Evolutionary conservation across 2,888 invertebrate genomes (phyloP), one percentile per base, ranked within the genome.

Genomic region (Sarcophaga variegata): DNA sequence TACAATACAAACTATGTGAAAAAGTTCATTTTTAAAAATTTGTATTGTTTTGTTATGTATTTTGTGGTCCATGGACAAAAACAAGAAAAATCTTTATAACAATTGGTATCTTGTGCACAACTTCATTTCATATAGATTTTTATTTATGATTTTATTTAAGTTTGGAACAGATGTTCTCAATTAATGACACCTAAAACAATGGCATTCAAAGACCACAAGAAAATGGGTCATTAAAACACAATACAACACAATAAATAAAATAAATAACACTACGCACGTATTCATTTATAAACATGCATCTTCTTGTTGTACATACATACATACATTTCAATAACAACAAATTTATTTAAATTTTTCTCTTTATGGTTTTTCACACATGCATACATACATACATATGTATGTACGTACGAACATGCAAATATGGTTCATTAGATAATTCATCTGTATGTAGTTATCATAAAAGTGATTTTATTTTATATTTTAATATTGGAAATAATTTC

Each of bases 161-260:
- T 49, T n/a, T 72, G 17, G 17, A 69, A 69, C 86, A 83, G 81
- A 75, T 83, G 86, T 78, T 83, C 49, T 70, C 45, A 83, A 83
- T 83, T 83, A 78, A 78, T 75, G 79, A 82, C 85, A 83, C 70
- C 75, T 81, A 71, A 70, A 54, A 75, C 74, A 75, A 70, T 78
- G 79, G 66, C 77, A 71, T 64, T 14, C n/a, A 54, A 54, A 54
- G 54, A 54, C 54, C 54, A 54, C 54, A 54, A 54, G 54, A 14
- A 83, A 64, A 64, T 77, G 20, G 81, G 71, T 81, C 78, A 81
- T 81, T 75, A 75, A 81, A 76, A 74, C 79, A 76, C 69, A 62
- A 45, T 47, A 66, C n/a, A 47, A 66, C 5, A 54, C 54, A 54
- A 54, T 54, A 54, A 54, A 54, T 14, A 14, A 54, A 14, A 17